Conservation (phyloP, 2,797 vertebrate genomes). For the Phataginus tetradactyla region DNA sequence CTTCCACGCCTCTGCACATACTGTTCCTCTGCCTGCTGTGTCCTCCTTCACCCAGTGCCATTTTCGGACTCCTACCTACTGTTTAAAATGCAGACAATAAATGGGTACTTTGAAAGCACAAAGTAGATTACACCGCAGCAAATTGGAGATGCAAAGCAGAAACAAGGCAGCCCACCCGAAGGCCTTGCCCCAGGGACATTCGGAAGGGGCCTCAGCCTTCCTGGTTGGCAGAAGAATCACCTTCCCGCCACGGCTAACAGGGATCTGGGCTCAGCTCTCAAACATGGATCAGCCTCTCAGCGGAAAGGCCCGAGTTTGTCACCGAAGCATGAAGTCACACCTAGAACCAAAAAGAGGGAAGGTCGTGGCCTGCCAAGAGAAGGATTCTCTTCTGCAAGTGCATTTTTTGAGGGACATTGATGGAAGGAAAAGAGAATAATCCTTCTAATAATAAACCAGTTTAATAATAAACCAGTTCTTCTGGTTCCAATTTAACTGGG, state of each 20-base stretch:
- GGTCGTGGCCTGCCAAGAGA: not conserved
- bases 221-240: constrained; percentile 5
- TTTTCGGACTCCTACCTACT: not conserved
- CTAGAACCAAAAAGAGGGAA: not conserved
- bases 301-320: not conserved
- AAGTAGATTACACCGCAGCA: not conserved
- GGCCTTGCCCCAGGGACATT: not conserved
- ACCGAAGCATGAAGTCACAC: not conserved
- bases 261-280: not conserved
- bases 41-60: not conserved
- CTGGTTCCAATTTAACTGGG: constrained; percentile 50
- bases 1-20: not conserved
- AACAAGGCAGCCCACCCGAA: not conserved
- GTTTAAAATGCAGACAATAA: constrained; percentile 31
- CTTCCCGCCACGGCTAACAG: not conserved
- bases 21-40: not conserved
- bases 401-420: not conserved
- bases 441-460: not conserved
- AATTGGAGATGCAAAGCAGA: not conserved
- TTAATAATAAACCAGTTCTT: constrained; percentile 63
- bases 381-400: not conserved
- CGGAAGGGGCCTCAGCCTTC: not conserved
- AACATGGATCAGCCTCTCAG: not conserved
- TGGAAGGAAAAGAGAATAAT: not conserved
- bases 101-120: not conserved